Percentiles rank a stretch among this genome's conserved stretches.
Evolutionary conservation across 2,888 invertebrate species (phyloP).

Genomic region (Leucophenga maculata): DNA sequence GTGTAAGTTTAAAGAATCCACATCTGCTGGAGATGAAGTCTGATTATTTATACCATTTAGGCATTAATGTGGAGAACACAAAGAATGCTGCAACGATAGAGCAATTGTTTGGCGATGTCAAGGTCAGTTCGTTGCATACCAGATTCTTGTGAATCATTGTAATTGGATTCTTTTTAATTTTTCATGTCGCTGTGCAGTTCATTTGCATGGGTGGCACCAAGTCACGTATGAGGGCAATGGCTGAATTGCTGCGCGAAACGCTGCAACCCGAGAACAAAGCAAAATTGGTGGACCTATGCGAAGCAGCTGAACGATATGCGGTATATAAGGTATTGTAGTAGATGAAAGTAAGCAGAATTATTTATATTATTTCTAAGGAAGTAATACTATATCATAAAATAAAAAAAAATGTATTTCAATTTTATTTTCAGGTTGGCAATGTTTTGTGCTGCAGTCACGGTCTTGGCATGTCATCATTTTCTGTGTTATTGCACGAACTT

Average conservation of each 20-base stretch:
- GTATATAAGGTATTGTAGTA: slow-evolving; percentile 96
- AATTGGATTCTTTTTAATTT: neutral
- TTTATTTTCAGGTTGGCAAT: slow-evolving; percentile 61
- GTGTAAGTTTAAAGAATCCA: slow-evolving; percentile 44
- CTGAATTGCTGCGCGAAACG: slow-evolving; percentile 86
- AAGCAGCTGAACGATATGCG: slow-evolving; percentile 89
- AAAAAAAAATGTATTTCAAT: neutral
- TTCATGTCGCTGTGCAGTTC: slow-evolving; percentile 78
- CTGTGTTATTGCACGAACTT: slow-evolving; percentile 96
- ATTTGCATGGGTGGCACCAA: slow-evolving; percentile 96
- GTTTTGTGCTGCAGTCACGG: slow-evolving; percentile 80
- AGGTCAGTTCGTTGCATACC: slow-evolving; percentile 75
- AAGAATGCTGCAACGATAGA: slow-evolving; percentile 79
- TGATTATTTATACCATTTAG: slow-evolving; percentile 92
- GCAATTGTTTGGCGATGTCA: slow-evolving; percentile 93
- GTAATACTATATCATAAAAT: no score
- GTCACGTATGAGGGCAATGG: slow-evolving; percentile 90
- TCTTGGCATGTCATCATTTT: slow-evolving; percentile 96
- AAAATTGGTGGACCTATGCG: slow-evolving; percentile 87
- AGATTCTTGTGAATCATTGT: slow-evolving; percentile 11
- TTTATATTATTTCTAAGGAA: no score
- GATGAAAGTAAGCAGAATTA: neutral
- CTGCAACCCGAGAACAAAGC: slow-evolving; percentile 87
- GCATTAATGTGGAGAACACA: slow-evolving; percentile 88
- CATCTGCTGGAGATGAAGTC: slow-evolving; percentile 46